Evolutionary conservation across 2,888 invertebrate species (phyloP), one percentile per base, ranked within the genome.

Genomic region (Masnerella sp.): DNA sequence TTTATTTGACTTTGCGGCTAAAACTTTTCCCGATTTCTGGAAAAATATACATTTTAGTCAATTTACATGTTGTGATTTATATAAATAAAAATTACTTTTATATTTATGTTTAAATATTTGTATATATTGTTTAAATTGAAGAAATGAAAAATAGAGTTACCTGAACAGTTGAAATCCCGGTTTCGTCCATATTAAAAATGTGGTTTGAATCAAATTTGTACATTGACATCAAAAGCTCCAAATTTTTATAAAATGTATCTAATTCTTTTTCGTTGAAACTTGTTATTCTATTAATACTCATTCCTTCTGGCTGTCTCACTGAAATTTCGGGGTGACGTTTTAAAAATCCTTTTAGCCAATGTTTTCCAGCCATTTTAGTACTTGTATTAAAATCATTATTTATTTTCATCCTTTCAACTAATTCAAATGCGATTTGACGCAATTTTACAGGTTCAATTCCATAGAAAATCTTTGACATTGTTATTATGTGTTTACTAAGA

Each of bases 111-210:
- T n/a, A 32, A 7, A 8, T 32, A 32, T 32, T 32, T 32, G n/a
- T n/a, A 32, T 32, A 5, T n/a, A n/a, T n/a, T n/a, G n/a, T n/a
- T n/a, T n/a, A n/a, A n/a, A n/a, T n/a, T n/a, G n/a, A n/a, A n/a
- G n/a, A n/a, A 32, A 32, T 3, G n/a, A 32, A 32, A 9, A 8
- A 32, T 28, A 42, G 12, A 14, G 12, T 34, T 54, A 52, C 64
- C 32, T 68, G 58, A 1, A 62, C 62, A 4, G 62, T 68, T 0
- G 85, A 77, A 42, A 88, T 84, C 0, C 86, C 87, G 1, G 87
- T 88, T 80, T 88, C 88, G 54, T 88, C 88, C 45, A 83, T 79
- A 75, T 88, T 89, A 74, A 81, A 88, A 9, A 86, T 81, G 9
- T 74, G 61, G 47, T 75, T 45, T n/a, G 81, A 67, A 12, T 54